Percentiles rank a stretch among this genome's conserved stretches.
Conservation (phyloP, 2,888 invertebrate genomes). For the Temnothorax ravouxi region DNA sequence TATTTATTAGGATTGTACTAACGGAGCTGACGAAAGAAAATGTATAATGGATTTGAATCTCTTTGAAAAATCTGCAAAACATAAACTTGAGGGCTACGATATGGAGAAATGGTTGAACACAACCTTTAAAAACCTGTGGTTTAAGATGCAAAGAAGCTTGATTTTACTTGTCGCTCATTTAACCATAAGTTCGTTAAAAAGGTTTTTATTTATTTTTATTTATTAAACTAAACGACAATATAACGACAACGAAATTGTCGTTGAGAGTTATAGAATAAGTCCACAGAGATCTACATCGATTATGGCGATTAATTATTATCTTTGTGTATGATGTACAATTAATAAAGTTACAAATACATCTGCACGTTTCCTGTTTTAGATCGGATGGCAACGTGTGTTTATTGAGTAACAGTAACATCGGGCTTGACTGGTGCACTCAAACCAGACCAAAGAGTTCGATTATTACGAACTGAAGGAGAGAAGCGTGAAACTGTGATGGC, state of each 20-base stretch:
- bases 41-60: conserved; percentile 87
- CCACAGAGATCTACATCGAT: neutral
- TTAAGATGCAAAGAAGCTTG: conserved; percentile 86
- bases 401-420: conserved; percentile 88
- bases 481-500: conserved; percentile 86
- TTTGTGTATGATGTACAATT: neutral
- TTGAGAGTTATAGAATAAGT: too few relatives aligned
- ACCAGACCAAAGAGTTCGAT: conserved; percentile 86
- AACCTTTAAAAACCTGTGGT: conserved; percentile 88
- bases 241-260: too few relatives aligned
- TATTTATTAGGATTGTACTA: conserved; percentile 88
- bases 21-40: conserved; percentile 88
- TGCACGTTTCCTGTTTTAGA: conserved; percentile 81
- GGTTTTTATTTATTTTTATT: neutral
- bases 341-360: neutral
- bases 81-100: conserved; percentile 87
- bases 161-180: conserved; percentile 89
- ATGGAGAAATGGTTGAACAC: conserved; percentile 88
- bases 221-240: neutral
- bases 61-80: conserved; percentile 85
- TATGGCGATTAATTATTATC: neutral
- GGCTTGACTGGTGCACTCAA: conserved; percentile 87
- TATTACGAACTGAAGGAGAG: conserved; percentile 88
- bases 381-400: conserved; percentile 87
- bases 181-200: conserved; percentile 87